These are phyloP conservation scores for Myiopsitta monachus DNA, from an alignment of 2,113 vertebrate species.

Conservation along the genomic window DNA sequence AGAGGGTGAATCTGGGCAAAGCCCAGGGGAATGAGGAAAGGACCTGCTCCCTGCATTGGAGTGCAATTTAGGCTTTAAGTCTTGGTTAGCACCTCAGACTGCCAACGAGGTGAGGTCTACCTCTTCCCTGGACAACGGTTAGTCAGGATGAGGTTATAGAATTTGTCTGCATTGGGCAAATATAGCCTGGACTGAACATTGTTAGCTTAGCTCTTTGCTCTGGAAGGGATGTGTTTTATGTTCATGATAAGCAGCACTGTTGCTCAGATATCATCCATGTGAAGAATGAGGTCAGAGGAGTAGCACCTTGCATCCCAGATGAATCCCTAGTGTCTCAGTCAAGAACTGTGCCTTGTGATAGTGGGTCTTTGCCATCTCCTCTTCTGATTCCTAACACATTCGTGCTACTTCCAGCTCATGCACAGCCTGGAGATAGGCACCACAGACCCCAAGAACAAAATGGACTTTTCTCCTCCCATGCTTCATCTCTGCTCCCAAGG, in stretches of 20 bases:
- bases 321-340: background rate
- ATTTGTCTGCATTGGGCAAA: background rate
- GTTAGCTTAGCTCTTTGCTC: background rate
- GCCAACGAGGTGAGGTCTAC: background rate
- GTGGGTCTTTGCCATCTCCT: background rate
- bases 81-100: background rate
- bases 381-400: background rate
- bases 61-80: background rate
- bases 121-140: background rate
- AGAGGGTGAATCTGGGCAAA: background rate
- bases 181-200: fast-evolving
- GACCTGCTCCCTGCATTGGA: background rate
- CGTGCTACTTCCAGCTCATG: background rate
- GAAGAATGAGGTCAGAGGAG: background rate
- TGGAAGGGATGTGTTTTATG: background rate
- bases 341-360: background rate
- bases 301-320: background rate
- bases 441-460: background rate
- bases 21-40: background rate
- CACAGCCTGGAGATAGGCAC: background rate
- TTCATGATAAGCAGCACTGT: background rate
- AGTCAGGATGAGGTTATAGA: background rate
- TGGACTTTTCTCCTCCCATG: background rate
- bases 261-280: background rate
- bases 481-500: background rate